Conservation (phyloP, 2,113 vertebrate genomes). For the Boulengeromyrus knoepffleri region DNA sequence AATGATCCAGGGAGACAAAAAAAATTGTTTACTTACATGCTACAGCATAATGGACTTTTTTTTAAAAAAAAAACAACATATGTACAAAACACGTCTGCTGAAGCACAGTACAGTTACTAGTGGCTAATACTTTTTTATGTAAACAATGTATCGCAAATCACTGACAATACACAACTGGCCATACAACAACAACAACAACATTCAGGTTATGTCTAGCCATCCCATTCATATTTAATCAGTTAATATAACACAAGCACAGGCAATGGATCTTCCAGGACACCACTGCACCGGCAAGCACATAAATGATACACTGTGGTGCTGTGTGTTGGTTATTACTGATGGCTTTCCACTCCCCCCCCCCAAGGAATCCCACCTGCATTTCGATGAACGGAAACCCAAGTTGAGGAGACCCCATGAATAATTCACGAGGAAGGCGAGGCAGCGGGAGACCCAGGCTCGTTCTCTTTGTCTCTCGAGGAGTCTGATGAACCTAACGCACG, state of each 20-base stretch:
- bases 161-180: background rate
- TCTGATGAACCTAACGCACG: constrained; percentile 1
- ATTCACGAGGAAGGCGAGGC: constrained; percentile 31
- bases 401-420: constrained; percentile 33
- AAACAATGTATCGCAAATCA: background rate
- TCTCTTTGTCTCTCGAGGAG: constrained; percentile 24
- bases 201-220: background rate
- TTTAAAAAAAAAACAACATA: background rate
- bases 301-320: background rate
- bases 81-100: background rate
- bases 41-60: background rate
- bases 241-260: background rate
- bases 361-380: constrained; percentile 22
- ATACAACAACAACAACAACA: background rate
- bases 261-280: background rate
- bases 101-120: background rate
- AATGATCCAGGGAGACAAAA: background rate
- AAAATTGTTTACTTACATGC: background rate
- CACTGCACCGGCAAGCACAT: background rate
- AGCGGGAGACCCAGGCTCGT: constrained; percentile 13
- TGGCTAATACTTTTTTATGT: background rate
- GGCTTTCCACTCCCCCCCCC: background rate
- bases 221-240: background rate
- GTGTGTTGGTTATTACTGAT: background rate
- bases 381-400: constrained; percentile 19